These are phyloP conservation scores for Imbricaverruca yamaguchii DNA, from an alignment of 2,888 invertebrate genomes.

Conservation along the genomic window DNA sequence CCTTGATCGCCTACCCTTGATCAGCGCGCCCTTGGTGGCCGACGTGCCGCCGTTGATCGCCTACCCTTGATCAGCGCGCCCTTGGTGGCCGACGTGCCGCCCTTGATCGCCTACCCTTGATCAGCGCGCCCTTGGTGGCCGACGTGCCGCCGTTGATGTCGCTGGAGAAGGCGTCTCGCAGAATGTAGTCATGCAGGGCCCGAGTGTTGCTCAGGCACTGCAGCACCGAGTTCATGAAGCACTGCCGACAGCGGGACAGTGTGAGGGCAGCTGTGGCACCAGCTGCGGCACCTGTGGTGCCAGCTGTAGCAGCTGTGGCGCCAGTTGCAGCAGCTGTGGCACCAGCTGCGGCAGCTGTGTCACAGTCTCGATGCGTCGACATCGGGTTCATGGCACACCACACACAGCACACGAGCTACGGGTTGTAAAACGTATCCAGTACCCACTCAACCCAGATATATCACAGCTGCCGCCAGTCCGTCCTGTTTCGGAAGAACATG, in stretches of 20 bases:
- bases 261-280: too few relatives aligned
- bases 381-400: too few relatives aligned
- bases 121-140: constrained; percentile 73
- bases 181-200: constrained; percentile 64
- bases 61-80: constrained; percentile 68
- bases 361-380: too few relatives aligned
- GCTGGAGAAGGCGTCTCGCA: constrained; percentile 54
- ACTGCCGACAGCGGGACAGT: constrained; percentile 27
- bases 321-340: too few relatives aligned
- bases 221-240: constrained; percentile 34
- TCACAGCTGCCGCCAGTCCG: too few relatives aligned
- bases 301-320: too few relatives aligned
- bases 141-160: constrained; percentile 72
- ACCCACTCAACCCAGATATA: too few relatives aligned
- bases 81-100: constrained; percentile 69
- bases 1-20: constrained; percentile 64
- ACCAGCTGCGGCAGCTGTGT: too few relatives aligned
- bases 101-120: constrained; percentile 59
- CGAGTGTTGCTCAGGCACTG: constrained; percentile 59
- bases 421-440: too few relatives aligned
- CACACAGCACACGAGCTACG: too few relatives aligned
- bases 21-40: constrained; percentile 73
- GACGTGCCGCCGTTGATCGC: constrained; percentile 64
- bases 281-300: too few relatives aligned
- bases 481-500: too few relatives aligned